Evolutionary conservation across 2,113 vertebrate species (phyloP), one percentile per base, ranked within the genome.

Genomic region (Loxodonta africana): DNA sequence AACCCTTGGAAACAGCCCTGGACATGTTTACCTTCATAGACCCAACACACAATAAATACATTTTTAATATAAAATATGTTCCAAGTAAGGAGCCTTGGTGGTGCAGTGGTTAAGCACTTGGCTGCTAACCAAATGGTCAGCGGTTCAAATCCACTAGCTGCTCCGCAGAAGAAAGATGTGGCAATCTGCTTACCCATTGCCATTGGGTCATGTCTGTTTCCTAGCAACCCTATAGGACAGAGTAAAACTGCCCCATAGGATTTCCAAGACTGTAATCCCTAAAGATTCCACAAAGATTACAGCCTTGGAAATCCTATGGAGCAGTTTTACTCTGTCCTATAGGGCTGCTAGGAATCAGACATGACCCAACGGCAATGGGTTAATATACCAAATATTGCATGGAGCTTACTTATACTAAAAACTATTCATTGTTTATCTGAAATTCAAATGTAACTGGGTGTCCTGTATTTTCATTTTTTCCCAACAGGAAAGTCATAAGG

Each of bases 61-160:
- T 91, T 85, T 95, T 93, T 41, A 74, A 33, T 67, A 18, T 46
- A 88, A 91, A 91, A 18, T 73, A 48, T 78, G 82, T 57, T 17
- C 71, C n/a, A 73, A 37, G 21, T 73, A 20, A 73, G n/a, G 17
- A 18, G 71, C 17, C 28, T 17, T 73, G 71, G n/a, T 37, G n/a
- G 15, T 17, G 14, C 33, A 33, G 11, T 5, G 5, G 62, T 63
- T 63, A 63, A 63, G 62, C 6, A 8, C 23, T 63, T 30, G 11
- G 11, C 30, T 4, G 69, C 18, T 37, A 20, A 73, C 71, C 2
- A 12, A 73, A 37, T 37, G n/a, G 71, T 37, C 17, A 20, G n/a
- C 3, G 14, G 14, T 18, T n/a, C 7, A 8, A 73, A 33, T 17
- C 67, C 67, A 3, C 37, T 37, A 37, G 37, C 37, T 37, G 37